Evolutionary conservation across 2,113 vertebrate species (phyloP).

Genomic region (Aleadryas rufinucha): DNA sequence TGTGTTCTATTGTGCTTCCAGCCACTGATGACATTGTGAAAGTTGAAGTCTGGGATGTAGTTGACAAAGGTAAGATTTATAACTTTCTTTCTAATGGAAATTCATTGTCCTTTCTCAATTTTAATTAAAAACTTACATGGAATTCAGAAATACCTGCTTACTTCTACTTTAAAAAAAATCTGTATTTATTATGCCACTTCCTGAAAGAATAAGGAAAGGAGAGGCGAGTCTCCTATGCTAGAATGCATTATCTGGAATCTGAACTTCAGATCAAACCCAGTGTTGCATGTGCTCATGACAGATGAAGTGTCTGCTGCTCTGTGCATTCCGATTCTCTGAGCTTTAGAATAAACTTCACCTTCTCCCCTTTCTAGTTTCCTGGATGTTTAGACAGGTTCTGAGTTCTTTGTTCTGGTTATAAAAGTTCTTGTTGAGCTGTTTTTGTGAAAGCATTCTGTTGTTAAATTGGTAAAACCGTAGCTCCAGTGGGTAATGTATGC

Average conservation of each 20-base stretch:
- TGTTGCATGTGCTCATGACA: neutral
- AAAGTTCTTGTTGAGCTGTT: neutral
- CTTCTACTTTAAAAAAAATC: neutral
- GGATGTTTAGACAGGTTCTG: neutral
- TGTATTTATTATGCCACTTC: neutral
- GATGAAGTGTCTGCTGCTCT: neutral
- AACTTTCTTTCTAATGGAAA: neutral
- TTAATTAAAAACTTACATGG: neutral
- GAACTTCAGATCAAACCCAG: neutral
- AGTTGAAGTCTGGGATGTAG: conserved; percentile 98
- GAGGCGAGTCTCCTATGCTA: neutral
- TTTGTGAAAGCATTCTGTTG: neutral
- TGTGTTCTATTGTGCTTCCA: conserved; percentile 51
- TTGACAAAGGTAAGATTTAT: conserved; percentile 90
- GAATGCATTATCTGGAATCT: neutral
- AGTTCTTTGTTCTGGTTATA: neutral
- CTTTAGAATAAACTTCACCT: neutral
- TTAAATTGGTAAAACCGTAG: neutral
- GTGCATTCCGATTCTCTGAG: neutral
- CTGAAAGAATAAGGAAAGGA: neutral
- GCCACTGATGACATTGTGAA: conserved; percentile 98
- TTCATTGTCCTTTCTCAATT: neutral
- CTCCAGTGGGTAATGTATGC: neutral
- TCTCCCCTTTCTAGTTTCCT: neutral
- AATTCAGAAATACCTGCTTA: neutral